These are phyloP conservation scores for Laupala kohalensis DNA, from an alignment of 1,140 invertebrate genomes.

Conservation along the genomic window DNA sequence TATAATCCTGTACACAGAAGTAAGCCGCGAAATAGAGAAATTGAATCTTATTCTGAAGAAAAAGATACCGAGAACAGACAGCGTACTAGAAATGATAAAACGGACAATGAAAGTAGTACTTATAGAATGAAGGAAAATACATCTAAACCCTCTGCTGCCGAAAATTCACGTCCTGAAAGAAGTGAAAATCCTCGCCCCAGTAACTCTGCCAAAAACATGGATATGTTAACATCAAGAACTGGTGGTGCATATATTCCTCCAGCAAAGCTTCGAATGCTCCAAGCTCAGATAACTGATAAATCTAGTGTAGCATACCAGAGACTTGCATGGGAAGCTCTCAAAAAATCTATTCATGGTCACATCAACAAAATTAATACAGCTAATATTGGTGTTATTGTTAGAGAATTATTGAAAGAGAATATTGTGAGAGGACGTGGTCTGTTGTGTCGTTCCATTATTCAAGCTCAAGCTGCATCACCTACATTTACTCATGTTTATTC, in stretches of 20 bases:
- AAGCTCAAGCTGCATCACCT: conserved; percentile 91
- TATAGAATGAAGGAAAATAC: no score
- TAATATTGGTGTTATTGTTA: conserved; percentile 86
- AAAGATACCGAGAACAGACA: no score
- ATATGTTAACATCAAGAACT: conserved; percentile 69
- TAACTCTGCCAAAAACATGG: conserved; percentile 54
- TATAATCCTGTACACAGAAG: no score
- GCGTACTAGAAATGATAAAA: no score
- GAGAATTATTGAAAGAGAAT: conserved; percentile 88
- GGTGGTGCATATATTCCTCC: conserved; percentile 98
- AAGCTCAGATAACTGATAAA: conserved; percentile 88
- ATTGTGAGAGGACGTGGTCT: conserved; percentile 88
- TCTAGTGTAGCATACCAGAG: conserved; percentile 84
- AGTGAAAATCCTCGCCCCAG: no score
- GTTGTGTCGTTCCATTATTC: conserved; percentile 82
- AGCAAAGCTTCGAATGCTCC: conserved; percentile 86
- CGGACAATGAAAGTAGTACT: no score
- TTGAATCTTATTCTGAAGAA: no score
- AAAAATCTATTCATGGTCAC: conserved; percentile 97
- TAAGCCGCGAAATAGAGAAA: no score
- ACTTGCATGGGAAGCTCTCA: conserved; percentile 95
- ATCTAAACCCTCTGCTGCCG: no score
- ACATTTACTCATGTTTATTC: conserved; percentile 98
- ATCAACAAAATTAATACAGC: conserved; percentile 97
- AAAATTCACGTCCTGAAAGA: no score